Percentiles rank a stretch among this genome's conserved stretches.
These are phyloP conservation scores for Erethizon dorsatum DNA, from an alignment of 2,797 vertebrate species.

Conservation along the genomic window DNA sequence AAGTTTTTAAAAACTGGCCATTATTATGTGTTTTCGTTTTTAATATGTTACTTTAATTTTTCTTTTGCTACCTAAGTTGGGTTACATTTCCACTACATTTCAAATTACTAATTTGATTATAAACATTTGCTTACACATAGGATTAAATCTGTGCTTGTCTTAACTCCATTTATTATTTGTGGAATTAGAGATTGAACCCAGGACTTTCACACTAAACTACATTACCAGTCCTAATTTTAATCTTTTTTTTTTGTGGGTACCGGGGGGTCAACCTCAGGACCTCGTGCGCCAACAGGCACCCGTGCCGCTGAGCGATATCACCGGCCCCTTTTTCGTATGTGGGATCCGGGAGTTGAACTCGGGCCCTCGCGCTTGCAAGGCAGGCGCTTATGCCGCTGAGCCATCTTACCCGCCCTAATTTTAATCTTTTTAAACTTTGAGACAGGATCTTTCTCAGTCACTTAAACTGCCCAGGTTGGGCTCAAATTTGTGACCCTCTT, in stretches of 20 bases:
- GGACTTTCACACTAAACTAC: background rate
- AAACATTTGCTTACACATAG: background rate
- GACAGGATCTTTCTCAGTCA: background rate
- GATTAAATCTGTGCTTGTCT: background rate
- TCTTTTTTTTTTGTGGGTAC: background rate
- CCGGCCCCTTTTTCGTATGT: no score
- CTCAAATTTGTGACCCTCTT: background rate
- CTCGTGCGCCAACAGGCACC: no score
- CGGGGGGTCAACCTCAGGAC: no score
- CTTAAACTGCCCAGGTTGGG: background rate
- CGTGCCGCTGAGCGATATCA: no score
- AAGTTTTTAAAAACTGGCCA: background rate
- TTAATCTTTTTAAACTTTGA: background rate
- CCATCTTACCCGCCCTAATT: background rate
- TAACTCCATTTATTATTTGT: background rate
- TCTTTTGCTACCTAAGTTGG: conserved; percentile 25
- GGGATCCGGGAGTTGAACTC: no score
- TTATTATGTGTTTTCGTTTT: conserved; percentile 9
- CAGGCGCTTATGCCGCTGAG: no score
- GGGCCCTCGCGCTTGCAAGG: no score
- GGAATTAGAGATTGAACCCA: background rate
- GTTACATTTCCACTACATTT: background rate
- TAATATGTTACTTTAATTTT: conserved; percentile 19
- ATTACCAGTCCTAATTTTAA: background rate
- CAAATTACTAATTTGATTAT: conserved; percentile 29